A percentile compares a stretch with the other conserved stretches of the same genome.
These are phyloP conservation scores for Papilio polytes DNA, from an alignment of 1,140 invertebrate species.

Conservation along the genomic window DNA sequence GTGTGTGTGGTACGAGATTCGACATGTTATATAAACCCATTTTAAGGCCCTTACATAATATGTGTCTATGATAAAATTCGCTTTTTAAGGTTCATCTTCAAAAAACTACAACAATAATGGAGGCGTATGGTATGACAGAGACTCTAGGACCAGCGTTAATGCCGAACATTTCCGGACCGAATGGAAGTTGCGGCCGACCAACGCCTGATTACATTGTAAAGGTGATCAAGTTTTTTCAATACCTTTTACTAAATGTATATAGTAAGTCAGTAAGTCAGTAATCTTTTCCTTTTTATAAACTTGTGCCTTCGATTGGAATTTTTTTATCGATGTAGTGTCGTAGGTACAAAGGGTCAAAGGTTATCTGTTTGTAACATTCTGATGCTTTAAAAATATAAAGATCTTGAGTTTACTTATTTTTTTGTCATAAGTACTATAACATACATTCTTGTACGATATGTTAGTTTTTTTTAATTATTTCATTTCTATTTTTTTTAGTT, in stretches of 20 bases:
- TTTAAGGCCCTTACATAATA: neutral
- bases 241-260: no score
- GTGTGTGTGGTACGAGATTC: neutral
- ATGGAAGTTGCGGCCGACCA: conserved; percentile 54
- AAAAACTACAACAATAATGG: conserved; percentile 45
- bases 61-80: neutral
- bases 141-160: conserved; percentile 54
- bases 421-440: no score
- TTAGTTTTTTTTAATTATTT: no score
- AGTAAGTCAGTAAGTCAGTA: no score
- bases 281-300: no score
- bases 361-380: no score
- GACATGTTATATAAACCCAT: neutral
- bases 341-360: no score
- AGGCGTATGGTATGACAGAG: conserved; percentile 67
- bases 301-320: no score
- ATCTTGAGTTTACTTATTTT: no score
- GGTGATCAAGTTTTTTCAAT: conserved; percentile 42
- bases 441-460: no score
- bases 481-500: conserved; percentile 53
- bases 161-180: conserved; percentile 46
- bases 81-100: conserved; percentile 47
- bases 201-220: conserved; percentile 47
- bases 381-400: no score
- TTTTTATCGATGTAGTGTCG: no score